These are phyloP conservation scores for Austrolebias charrua DNA, from an alignment of 2,797 vertebrate species.

Conservation along the genomic window DNA sequence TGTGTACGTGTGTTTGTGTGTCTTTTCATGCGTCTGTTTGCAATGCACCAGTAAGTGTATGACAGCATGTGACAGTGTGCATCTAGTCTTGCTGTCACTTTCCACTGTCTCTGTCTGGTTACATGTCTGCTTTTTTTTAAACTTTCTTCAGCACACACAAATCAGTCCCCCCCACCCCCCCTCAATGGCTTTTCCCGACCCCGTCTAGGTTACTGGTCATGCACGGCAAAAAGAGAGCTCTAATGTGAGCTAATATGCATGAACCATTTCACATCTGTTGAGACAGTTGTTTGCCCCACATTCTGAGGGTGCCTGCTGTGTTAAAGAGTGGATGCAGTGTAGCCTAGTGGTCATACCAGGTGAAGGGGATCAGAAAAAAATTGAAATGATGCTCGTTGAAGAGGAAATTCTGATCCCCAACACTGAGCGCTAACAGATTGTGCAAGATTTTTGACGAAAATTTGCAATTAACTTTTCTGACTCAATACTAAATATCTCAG, in stretches of 20 bases:
- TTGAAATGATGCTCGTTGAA: neutral
- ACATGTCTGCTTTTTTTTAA: conserved; percentile 3
- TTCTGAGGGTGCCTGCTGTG: conserved; percentile 49
- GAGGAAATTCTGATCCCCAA: too few species aligned
- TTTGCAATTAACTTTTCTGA: too few species aligned
- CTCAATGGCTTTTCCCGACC: conserved; percentile 16
- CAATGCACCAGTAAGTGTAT: conserved; percentile 64
- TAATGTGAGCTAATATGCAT: conserved; percentile 50
- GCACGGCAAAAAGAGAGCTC: conserved; percentile 46
- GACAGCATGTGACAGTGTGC: conserved; percentile 66
- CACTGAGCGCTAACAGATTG: too few species aligned
- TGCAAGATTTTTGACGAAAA: too few species aligned
- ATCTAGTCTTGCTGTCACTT: conserved; percentile 53
- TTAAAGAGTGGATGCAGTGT: conserved; percentile 73
- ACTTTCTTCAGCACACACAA: conserved; percentile 26
- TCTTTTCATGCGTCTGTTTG: conserved; percentile 32
- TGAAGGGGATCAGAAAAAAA: conserved; percentile 36
- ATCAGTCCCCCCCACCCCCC: conserved; percentile 34
- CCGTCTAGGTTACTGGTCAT: conserved; percentile 60
- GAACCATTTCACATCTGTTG: conserved; percentile 72
- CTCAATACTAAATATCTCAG: too few species aligned
- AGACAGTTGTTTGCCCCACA: conserved; percentile 66
- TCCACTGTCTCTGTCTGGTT: conserved; percentile 26
- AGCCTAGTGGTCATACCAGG: conserved; percentile 76
- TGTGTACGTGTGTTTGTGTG: conserved; percentile 18